Evolutionary conservation across 2,888 invertebrate species (phyloP).

Genomic region (Epiblema foenella): DNA sequence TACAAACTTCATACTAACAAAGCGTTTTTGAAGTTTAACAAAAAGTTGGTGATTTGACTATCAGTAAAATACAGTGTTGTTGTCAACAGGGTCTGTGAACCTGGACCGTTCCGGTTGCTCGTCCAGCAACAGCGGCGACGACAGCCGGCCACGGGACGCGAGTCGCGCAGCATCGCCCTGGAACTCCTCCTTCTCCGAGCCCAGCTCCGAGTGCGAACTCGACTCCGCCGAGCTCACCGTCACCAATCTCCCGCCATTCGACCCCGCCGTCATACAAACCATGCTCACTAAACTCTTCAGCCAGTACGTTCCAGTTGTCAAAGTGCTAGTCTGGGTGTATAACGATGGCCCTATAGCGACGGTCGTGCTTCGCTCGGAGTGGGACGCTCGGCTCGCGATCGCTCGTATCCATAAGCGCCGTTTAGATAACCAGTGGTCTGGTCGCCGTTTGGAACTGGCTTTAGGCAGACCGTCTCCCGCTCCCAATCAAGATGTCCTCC

Average conservation of each 20-base stretch:
- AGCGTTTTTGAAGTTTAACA: no score
- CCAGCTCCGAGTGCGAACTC: conserved; percentile 71
- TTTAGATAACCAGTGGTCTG: conserved; percentile 86
- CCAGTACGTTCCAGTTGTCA: conserved; percentile 70
- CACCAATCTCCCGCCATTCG: conserved; percentile 73
- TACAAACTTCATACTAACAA: no score
- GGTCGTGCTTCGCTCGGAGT: conserved; percentile 88
- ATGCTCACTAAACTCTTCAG: conserved; percentile 75
- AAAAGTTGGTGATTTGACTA: no score
- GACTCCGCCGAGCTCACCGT: conserved; percentile 72
- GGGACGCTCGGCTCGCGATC: conserved; percentile 90
- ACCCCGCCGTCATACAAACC: conserved; percentile 57
- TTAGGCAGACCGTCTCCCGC: conserved; percentile 86
- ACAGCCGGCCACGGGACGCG: conserved; percentile 61
- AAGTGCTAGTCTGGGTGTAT: conserved; percentile 72
- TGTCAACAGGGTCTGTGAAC: conserved; percentile 63
- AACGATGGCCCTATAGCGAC: conserved; percentile 86
- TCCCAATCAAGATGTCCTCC: conserved; percentile 86
- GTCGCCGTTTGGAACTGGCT: conserved; percentile 91
- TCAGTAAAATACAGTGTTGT: no score
- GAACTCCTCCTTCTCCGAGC: conserved; percentile 79
- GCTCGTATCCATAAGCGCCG: conserved; percentile 93
- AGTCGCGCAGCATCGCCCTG: conserved; percentile 76
- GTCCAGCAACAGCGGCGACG: conserved; percentile 75
- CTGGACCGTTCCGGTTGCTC: conserved; percentile 77